These are phyloP conservation scores for Chironomus tepperi DNA, from an alignment of 1,140 invertebrate genomes.

Conservation along the genomic window DNA sequence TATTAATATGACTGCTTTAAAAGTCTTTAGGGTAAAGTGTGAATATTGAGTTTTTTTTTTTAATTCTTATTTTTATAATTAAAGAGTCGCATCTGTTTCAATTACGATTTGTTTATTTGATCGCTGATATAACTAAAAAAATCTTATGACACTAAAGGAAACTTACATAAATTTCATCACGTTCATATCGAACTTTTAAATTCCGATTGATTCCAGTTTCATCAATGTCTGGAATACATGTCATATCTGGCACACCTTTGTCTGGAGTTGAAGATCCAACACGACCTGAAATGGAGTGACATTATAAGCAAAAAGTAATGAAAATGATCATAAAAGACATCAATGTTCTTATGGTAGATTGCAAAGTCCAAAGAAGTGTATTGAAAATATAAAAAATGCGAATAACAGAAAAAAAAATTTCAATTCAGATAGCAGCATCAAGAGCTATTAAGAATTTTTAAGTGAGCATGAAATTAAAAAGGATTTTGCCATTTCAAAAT, in stretches of 20 bases:
- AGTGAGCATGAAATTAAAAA: background rate
- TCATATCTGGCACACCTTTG: conserved; percentile 78
- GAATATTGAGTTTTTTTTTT: background rate
- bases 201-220: conserved; percentile 87
- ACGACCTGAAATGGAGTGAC: conserved; percentile 25
- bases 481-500: background rate
- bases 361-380: background rate
- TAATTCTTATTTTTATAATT: too few relatives aligned
- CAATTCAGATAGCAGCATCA: background rate
- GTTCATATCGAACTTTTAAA: conserved; percentile 70
- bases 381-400: background rate
- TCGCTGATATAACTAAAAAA: too few relatives aligned
- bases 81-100: background rate
- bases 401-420: too few relatives aligned
- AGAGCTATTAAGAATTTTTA: background rate
- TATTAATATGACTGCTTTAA: background rate
- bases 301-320: background rate
- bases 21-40: background rate
- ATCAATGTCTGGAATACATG: conserved; percentile 84
- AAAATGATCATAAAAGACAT: background rate
- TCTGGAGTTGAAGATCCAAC: conserved; percentile 25
- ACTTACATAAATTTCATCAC: conserved; percentile 83
- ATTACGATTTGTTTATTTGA: background rate
- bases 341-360: background rate
- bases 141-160: too few relatives aligned